Conservation (phyloP, 2,797 vertebrate genomes). For the Neomorphus geoffroyi region DNA sequence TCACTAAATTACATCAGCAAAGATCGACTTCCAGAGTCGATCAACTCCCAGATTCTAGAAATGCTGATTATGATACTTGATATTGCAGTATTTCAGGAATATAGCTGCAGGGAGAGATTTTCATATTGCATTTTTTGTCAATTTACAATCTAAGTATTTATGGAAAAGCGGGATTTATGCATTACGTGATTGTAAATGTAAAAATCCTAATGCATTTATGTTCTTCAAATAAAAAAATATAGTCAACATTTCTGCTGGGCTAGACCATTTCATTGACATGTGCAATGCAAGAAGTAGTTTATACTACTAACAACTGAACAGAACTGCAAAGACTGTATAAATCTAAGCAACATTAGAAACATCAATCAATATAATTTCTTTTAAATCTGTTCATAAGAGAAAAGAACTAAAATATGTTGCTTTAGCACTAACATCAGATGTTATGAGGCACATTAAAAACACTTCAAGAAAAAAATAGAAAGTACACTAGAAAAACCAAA, state of each 20-base stretch:
- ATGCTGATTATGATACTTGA: not conserved
- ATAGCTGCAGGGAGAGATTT: not conserved
- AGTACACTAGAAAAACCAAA: not conserved
- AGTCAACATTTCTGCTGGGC: not conserved
- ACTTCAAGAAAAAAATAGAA: not conserved
- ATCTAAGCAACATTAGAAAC: not conserved
- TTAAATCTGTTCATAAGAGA: not conserved
- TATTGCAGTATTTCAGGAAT: constrained; percentile 46
- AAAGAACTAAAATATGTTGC: not conserved
- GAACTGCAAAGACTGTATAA: not conserved
- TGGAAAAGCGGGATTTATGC: not conserved
- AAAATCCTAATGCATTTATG: constrained; percentile 21
- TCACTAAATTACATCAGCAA: not conserved
- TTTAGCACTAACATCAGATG: not conserved
- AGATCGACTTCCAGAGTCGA: not conserved
- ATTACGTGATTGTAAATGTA: constrained; percentile 29
- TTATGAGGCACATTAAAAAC: not conserved
- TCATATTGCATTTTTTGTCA: constrained; percentile 31
- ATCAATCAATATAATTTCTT: not conserved
- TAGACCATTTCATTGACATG: constrained; percentile 30
- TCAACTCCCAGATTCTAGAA: not conserved
- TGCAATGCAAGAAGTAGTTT: constrained; percentile 3
- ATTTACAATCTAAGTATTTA: constrained; percentile 46
- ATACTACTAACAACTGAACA: constrained; percentile 7
- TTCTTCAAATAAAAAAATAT: not conserved